Conservation (phyloP, 2,888 invertebrate species). For the Periphyllus acericola region DNA sequence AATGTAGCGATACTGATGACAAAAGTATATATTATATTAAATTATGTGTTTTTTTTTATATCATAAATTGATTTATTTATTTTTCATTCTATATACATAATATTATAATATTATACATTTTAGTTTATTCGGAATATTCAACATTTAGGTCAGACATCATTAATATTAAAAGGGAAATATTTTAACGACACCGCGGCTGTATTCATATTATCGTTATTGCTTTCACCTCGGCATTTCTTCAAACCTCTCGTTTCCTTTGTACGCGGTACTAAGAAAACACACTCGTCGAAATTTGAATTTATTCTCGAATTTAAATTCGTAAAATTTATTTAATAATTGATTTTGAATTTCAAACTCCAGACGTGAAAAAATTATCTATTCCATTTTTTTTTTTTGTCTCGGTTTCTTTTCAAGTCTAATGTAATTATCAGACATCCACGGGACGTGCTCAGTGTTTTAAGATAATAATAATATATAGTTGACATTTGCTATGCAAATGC, state of each 20-base stretch:
- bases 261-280: not conserved
- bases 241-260: not conserved
- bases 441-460: conserved; percentile 47
- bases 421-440: conserved; percentile 45
- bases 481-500: conserved; percentile 49
- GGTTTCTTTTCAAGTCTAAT: conserved; percentile 30
- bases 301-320: not conserved
- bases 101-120: not conserved
- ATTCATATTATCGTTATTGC: not conserved
- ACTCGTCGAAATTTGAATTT: not conserved
- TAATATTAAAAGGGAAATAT: not conserved
- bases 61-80: conserved; percentile 26
- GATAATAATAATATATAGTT: not conserved
- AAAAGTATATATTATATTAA: conserved; percentile 11
- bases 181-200: not conserved
- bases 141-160: not conserved
- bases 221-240: not conserved
- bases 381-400: not conserved
- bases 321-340: conserved; percentile 11
- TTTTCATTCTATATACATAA: not conserved
- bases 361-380: conserved; percentile 23
- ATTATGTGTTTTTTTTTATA: not conserved
- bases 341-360: not conserved
- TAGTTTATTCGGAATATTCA: not conserved
- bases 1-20: conserved; percentile 17